Evolutionary conservation across 2,888 invertebrate genomes (phyloP).

Genomic region (Mythimna pallens): DNA sequence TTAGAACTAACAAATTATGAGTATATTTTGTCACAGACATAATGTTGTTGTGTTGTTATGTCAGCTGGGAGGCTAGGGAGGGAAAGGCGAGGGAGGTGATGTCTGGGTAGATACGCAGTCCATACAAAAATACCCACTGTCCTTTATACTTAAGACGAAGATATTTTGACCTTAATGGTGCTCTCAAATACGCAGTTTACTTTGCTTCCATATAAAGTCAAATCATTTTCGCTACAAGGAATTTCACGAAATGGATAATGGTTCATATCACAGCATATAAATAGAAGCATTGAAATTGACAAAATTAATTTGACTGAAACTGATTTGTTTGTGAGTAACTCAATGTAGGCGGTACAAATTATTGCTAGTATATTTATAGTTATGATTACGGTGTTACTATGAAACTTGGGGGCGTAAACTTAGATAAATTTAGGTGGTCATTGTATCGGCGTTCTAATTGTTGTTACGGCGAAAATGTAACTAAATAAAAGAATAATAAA

Average conservation of each 20-base stretch:
- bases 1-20: too few relatives aligned
- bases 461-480: background rate
- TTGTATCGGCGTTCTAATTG: background rate
- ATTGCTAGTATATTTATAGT: background rate
- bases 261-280: constrained; percentile 17
- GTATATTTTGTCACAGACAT: too few relatives aligned
- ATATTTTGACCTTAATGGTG: too few relatives aligned
- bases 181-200: background rate
- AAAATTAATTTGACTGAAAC: constrained; percentile 18
- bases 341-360: background rate
- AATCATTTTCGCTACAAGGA: background rate
- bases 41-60: too few relatives aligned
- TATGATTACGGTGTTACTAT: constrained; percentile 14
- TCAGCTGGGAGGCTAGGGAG: too few relatives aligned
- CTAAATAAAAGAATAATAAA: too few relatives aligned
- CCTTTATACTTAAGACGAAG: too few relatives aligned
- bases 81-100: too few relatives aligned
- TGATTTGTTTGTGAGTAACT: constrained; percentile 1
- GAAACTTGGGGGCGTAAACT: constrained; percentile 27
- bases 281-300: background rate
- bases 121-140: too few relatives aligned
- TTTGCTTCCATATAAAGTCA: background rate
- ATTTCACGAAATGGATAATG: constrained; percentile 23
- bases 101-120: too few relatives aligned
- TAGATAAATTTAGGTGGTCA: background rate